A percentile compares a stretch with the other conserved stretches of the same genome.
These are phyloP conservation scores for Mesitornis unicolor DNA, from an alignment of 2,113 vertebrate genomes.

Conservation along the genomic window DNA sequence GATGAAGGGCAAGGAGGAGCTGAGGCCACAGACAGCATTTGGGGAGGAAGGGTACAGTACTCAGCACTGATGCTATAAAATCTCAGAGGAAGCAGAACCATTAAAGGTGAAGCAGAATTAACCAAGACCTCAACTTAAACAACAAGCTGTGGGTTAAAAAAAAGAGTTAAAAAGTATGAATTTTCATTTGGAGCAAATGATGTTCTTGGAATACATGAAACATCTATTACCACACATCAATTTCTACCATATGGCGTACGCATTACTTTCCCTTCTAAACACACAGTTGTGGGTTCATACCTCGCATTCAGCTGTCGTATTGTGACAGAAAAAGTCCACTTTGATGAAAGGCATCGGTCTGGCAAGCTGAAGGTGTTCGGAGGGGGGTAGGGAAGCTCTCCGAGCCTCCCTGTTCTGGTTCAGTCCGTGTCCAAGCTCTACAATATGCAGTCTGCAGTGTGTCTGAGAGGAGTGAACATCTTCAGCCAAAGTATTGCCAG, in stretches of 20 bases:
- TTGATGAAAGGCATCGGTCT: not conserved
- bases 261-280: conserved; percentile 8
- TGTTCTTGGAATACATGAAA: conserved; percentile 43
- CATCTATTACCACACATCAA: conserved; percentile 44
- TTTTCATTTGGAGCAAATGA: conserved; percentile 22
- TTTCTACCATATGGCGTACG: conserved; percentile 22
- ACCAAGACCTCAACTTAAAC: not conserved
- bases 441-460: not conserved
- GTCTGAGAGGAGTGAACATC: not conserved
- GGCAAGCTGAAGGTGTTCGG: not conserved
- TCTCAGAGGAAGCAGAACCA: not conserved
- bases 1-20: not conserved
- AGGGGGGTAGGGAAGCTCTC: not conserved
- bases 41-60: not conserved
- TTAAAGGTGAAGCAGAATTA: not conserved
- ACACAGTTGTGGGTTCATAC: not conserved
- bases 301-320: not conserved
- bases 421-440: not conserved
- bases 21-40: not conserved
- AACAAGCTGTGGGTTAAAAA: not conserved
- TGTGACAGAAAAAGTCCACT: not conserved
- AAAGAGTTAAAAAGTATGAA: conserved; percentile 25
- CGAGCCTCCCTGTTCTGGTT: not conserved
- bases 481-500: not conserved
- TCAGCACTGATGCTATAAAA: accelerated